Evolutionary conservation across 2,113 vertebrate genomes (phyloP).

Genomic region (Scolopax mira): DNA sequence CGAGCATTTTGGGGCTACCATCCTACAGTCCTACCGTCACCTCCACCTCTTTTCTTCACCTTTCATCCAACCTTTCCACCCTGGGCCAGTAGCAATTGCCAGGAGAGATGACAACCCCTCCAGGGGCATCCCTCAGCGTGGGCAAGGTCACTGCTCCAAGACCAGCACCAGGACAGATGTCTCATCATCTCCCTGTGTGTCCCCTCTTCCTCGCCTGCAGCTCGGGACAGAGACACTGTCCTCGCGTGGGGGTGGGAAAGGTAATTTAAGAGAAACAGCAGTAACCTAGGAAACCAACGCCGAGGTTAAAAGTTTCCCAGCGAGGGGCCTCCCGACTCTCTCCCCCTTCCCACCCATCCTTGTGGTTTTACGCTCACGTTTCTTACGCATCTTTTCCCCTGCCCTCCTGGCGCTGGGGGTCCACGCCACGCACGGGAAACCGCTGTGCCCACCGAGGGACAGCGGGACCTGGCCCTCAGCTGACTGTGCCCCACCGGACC

Average conservation of each 20-base stretch:
- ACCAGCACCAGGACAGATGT: neutral
- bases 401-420: neutral
- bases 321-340: neutral
- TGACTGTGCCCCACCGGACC: neutral
- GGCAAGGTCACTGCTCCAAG: neutral
- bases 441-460: neutral
- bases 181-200: fast-evolving
- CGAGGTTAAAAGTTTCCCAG: neutral
- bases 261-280: neutral
- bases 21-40: too few species aligned
- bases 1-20: neutral
- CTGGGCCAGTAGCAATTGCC: neutral
- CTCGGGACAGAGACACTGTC: neutral
- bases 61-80: neutral
- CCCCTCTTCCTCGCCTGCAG: neutral
- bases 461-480: fast-evolving
- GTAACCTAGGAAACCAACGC: neutral
- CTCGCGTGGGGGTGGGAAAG: fast-evolving
- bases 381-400: neutral
- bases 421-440: neutral
- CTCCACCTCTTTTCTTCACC: neutral
- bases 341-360: neutral
- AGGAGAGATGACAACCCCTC: neutral
- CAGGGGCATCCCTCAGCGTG: fast-evolving
- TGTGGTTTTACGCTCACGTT: neutral